Evolutionary conservation across 2,113 vertebrate species (phyloP), one percentile per base, ranked within the genome.

Genomic region (Piprites chloris): DNA sequence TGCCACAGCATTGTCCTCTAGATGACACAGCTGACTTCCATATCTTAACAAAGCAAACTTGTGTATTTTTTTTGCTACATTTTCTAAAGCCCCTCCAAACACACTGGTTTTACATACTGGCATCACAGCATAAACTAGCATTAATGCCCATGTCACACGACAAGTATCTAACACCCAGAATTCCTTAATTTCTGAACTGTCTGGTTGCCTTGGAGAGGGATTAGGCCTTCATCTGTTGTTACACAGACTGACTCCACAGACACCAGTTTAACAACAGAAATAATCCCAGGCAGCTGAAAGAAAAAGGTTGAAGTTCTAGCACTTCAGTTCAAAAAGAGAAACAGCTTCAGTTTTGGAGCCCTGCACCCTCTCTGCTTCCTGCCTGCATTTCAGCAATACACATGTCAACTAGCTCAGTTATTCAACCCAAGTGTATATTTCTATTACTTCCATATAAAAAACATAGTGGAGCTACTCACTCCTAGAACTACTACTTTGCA

Each of bases 191-290:
- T 94, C 84, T 53, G 69, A 96, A 82, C 73, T 8, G 19, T 85
- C 86, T 93, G 62, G 93, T 79, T 96, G 89, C 78, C 87, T 83
- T 95, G 81, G 74, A 87, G 65, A 96, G 24, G 78, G 74, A 93
- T 89, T 89, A 87, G 46, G 58, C 71, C 59, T 75, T 79, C 1
- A 0, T 62, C 81, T 74, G 41, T 89, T 87, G 79, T 49, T 79
- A 68, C 69, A 85, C 30, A 86, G 83, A 42, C 73, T 71, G 83
- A 88, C 50, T 95, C 68, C 72, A 74, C 56, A 84, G 74, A 79
- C 74, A 89, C 37, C 24, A 82, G 49, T 68, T 91, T 67, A 87
- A 85, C 35, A 91, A 87, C 62, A 82, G 62, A 67, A 92, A 87
- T 76, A 82, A 86, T 71, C 44, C 61, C 62, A 87, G 33, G 44